These are phyloP conservation scores for Caiman crocodilus DNA, from an alignment of 2,797 vertebrate species.

Conservation along the genomic window DNA sequence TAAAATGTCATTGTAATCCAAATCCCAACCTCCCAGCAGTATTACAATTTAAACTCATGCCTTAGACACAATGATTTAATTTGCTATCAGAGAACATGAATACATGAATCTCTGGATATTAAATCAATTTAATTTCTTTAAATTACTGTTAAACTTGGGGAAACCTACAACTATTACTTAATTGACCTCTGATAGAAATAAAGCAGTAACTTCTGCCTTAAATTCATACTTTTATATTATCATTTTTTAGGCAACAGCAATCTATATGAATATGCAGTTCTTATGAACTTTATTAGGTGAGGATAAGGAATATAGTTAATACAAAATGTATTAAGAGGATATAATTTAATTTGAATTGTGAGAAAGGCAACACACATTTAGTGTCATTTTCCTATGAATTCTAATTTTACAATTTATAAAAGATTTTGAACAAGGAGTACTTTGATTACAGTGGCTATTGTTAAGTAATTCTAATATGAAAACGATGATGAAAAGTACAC, in stretches of 20 bases:
- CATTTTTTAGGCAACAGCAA: neutral
- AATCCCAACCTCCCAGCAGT: neutral
- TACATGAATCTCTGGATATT: neutral
- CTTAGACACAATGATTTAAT: neutral
- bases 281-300: neutral
- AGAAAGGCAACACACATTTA: neutral
- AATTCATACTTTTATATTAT: neutral
- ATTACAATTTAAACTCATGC: neutral
- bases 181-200: neutral
- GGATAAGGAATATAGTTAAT: neutral
- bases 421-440: conserved; percentile 2
- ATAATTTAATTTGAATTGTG: neutral
- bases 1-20: conserved; percentile 2
- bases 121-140: conserved; percentile 18
- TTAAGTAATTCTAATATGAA: conserved; percentile 1
- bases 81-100: neutral
- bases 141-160: neutral
- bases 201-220: neutral
- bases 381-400: neutral
- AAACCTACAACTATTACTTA: neutral
- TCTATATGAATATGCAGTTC: neutral
- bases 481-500: neutral
- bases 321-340: neutral
- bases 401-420: neutral
- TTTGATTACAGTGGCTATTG: neutral